Evolutionary conservation across 2,888 invertebrate species (phyloP).

Genomic region (Ischnus inquisitorius): DNA sequence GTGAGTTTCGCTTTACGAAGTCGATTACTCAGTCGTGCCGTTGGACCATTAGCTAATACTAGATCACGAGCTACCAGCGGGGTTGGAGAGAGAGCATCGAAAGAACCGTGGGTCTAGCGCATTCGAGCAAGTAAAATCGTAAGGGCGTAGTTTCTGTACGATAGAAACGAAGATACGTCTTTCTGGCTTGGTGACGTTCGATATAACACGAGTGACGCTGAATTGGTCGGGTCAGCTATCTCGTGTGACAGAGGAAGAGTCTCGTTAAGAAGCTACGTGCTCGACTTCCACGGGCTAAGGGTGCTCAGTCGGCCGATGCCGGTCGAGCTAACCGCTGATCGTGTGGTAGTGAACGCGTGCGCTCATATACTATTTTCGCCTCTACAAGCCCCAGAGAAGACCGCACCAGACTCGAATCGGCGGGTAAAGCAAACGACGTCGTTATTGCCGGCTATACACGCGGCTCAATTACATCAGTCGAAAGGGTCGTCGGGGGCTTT

Average conservation of each 20-base stretch:
- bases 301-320: constrained; percentile 50
- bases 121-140: no score
- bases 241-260: constrained; percentile 77
- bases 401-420: constrained; percentile 2
- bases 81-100: background rate
- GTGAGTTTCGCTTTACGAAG: constrained; percentile 4
- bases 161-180: background rate
- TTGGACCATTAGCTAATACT: no score
- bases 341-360: constrained; percentile 27
- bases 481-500: background rate
- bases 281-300: constrained; percentile 64
- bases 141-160: no score
- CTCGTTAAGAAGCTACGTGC: constrained; percentile 78
- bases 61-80: no score
- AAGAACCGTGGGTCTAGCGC: no score
- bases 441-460: background rate
- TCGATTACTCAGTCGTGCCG: background rate
- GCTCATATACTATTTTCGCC: constrained; percentile 33
- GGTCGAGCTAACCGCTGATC: constrained; percentile 16
- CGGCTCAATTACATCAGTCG: constrained; percentile 9
- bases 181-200: background rate
- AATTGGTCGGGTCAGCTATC: constrained; percentile 64
- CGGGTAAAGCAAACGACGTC: constrained; percentile 8
- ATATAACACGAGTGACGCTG: constrained; percentile 42
- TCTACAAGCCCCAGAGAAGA: constrained; percentile 13